phyloP scores from a whole-genome alignment of 2,888 invertebrate species.

The Dromius quadrimaculatus region DNA sequence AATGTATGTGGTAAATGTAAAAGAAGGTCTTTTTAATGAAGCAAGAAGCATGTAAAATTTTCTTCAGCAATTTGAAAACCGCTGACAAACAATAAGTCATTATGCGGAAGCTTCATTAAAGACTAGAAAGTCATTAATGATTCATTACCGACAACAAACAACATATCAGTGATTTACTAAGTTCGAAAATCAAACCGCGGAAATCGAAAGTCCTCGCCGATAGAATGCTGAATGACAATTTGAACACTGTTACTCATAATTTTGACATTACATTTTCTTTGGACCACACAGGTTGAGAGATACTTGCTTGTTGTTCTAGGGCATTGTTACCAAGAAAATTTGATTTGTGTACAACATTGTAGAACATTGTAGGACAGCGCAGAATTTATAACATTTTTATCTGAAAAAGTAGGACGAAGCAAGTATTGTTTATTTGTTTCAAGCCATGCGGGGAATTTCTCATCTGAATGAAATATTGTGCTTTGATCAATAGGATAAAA shows the following conservation, averaged over 20 bases:
- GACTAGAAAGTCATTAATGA: conserved; percentile 41
- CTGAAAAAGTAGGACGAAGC: too few species aligned
- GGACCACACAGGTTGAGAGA: too few species aligned
- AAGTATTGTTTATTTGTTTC: too few species aligned
- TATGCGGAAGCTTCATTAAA: conserved; percentile 37
- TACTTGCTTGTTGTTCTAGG: too few species aligned
- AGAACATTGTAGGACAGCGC: too few species aligned
- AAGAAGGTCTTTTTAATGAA: background rate
- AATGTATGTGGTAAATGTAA: background rate
- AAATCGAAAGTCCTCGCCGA: conserved; percentile 34
- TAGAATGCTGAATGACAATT: conserved; percentile 9
- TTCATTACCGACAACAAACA: conserved; percentile 32
- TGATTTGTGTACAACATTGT: too few species aligned
- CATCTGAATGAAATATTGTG: too few species aligned
- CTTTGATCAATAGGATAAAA: too few species aligned
- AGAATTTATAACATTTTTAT: too few species aligned
- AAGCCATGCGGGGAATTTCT: too few species aligned
- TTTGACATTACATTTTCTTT: conserved; percentile 9
- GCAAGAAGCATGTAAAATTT: conserved; percentile 12
- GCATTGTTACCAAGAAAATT: too few species aligned
- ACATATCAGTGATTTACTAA: conserved; percentile 27
- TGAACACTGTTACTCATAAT: background rate
- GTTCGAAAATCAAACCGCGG: conserved; percentile 16
- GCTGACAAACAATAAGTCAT: conserved; percentile 41
- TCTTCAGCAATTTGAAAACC: conserved; percentile 7